These are phyloP conservation scores for Siniperca chuatsi DNA, from an alignment of 2,113 vertebrate genomes.

Conservation along the genomic window DNA sequence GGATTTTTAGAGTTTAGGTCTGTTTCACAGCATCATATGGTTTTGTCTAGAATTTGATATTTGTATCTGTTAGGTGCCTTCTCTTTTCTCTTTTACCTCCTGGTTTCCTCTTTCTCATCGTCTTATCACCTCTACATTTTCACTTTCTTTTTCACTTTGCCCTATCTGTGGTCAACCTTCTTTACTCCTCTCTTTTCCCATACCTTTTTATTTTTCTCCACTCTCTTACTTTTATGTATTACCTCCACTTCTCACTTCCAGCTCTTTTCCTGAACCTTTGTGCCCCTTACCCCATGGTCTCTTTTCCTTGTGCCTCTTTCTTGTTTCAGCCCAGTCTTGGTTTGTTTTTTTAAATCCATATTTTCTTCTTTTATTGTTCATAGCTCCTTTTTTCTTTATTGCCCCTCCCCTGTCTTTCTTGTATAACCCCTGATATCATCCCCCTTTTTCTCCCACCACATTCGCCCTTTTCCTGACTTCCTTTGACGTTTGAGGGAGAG, in stretches of 20 bases:
- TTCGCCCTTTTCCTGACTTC: constrained; percentile 47
- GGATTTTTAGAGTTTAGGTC: background rate
- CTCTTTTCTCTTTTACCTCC: background rate
- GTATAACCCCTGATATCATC: constrained; percentile 40
- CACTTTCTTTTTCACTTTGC: background rate
- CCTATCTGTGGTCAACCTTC: background rate
- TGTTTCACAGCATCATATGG: background rate
- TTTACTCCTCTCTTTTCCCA: background rate
- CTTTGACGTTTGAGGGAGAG: constrained; percentile 75
- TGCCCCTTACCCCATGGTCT: background rate
- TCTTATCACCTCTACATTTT: background rate
- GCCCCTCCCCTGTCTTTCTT: constrained; percentile 6
- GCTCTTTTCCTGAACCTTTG: constrained; percentile 18
- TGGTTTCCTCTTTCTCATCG: background rate
- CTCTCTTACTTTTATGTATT: constrained; percentile 8
- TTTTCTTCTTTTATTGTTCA: constrained; percentile 15
- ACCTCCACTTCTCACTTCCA: constrained; percentile 20
- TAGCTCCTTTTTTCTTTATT: background rate
- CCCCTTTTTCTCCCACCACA: constrained; percentile 1
- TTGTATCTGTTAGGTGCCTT: background rate
- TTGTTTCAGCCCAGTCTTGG: background rate
- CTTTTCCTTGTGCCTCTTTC: background rate
- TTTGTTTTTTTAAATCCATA: background rate
- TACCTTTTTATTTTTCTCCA: background rate
- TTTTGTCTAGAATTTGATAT: background rate